Base-by-base conservation (phyloP, 2,888 invertebrate species). In the Diploptera punctata region DNA sequence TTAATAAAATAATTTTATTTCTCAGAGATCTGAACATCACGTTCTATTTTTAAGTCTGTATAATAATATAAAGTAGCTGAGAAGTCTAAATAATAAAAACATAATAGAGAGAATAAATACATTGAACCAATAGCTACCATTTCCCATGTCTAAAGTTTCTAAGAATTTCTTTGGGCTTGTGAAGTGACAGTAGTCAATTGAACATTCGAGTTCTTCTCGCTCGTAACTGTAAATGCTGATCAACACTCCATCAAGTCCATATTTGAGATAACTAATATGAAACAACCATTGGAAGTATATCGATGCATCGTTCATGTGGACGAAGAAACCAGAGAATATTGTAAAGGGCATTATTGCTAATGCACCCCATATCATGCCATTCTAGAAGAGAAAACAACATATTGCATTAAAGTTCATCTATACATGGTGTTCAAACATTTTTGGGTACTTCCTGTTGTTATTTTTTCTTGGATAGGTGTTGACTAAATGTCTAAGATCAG, bases 281-380 rank as follows among this genome's bases (percentile, higher is more conserved):
- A 97, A 95, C 33, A 97, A 78, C 95, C 96, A 97, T 60, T 89
- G 89, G 76, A 95, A 84, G 78, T 89, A 89, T 0, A 83, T 82
- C 9, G 95, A 95, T 1, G 95, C 92, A 78, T 96, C 94, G 77
- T 88, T 88, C 78, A 93, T 87, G 79, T 91, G 92, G 1, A 98
- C 90, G 81, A 98, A 97, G 84, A 97, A 97, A 5, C 98, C 98
- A 70, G 95, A 95, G 84, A 98, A 97, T 77, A 95, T 87, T 26
- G 94, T 88, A 80, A 97, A 95, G 0, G 98, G 97, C 81, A 94
- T 89, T 75, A 94, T 89, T 78, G 92, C 89, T 76, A 97, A 90
- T 9, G 97, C 95, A 4, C 97, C 98, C 80, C 97, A 89, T 79
- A 97, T 90, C 4, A 95, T 93, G 16, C 95, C 96, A 80, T 93